Evolutionary conservation across 2,797 vertebrate genomes (phyloP).

Genomic region (Diplodus sargus): DNA sequence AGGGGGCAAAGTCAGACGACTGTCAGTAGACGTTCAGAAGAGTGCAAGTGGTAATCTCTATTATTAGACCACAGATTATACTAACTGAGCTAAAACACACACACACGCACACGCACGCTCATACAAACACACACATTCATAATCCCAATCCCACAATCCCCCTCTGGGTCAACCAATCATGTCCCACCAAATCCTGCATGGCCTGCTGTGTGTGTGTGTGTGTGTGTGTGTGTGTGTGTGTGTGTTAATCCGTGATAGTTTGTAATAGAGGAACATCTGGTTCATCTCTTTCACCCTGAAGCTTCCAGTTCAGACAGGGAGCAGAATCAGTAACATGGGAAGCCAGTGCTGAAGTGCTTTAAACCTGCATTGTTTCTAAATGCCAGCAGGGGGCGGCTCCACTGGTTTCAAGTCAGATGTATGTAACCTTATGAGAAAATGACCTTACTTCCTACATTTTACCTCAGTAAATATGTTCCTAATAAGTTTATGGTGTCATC

Average conservation of each 20-base stretch:
- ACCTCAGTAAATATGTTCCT: too few relatives aligned
- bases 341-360: too few relatives aligned
- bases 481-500: too few relatives aligned
- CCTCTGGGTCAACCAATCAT: conserved; percentile 71
- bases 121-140: conserved; percentile 63
- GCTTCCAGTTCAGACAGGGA: conserved; percentile 41
- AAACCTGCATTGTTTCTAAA: too few relatives aligned
- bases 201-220: conserved; percentile 45
- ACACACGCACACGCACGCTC: conserved; percentile 16
- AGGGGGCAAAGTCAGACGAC: conserved; percentile 31
- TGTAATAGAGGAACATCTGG: conserved; percentile 69
- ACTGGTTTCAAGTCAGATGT: too few relatives aligned
- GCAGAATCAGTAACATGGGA: not conserved
- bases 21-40: conserved; percentile 49
- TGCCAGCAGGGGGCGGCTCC: too few relatives aligned
- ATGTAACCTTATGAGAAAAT: too few relatives aligned
- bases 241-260: conserved; percentile 56
- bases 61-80: conserved; percentile 74
- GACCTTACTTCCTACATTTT: too few relatives aligned
- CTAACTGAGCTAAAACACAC: conserved; percentile 51
- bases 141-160: conserved; percentile 75
- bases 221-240: conserved; percentile 21
- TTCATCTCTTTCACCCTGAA: conserved; percentile 52
- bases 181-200: conserved; percentile 62
- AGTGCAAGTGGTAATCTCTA: conserved; percentile 68